phyloP scores from a whole-genome alignment of 2,797 vertebrate genomes.

The Acanthurus lineatus region DNA sequence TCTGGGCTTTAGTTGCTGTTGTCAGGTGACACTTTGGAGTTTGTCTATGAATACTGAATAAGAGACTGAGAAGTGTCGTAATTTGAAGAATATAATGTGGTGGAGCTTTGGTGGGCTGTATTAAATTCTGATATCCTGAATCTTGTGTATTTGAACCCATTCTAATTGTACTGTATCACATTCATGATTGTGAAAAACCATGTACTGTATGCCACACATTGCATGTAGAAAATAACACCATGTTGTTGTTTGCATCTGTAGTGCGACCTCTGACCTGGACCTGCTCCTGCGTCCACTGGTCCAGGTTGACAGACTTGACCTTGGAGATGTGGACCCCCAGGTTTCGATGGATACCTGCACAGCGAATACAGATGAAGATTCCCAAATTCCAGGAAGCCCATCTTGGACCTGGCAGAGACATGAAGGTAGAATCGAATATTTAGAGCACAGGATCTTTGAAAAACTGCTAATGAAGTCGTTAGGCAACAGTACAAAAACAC shows the following conservation, averaged over 20 bases:
- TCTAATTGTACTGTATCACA: not conserved
- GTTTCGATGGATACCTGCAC: conserved; percentile 98
- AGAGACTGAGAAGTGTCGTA: not conserved
- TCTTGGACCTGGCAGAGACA: conserved; percentile 89
- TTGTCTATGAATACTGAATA: no score
- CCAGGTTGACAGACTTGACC: conserved; percentile 98
- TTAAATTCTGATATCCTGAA: no score
- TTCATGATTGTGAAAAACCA: not conserved
- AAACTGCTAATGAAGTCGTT: not conserved
- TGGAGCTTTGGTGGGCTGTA: no score
- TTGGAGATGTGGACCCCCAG: conserved; percentile 98
- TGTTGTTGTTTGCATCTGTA: not conserved
- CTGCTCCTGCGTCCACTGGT: conserved; percentile 99
- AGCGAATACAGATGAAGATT: conserved; percentile 97
- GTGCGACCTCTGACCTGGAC: conserved; percentile 89
- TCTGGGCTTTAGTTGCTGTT: no score
- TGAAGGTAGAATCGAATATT: not conserved
- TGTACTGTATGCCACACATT: conserved; percentile 1
- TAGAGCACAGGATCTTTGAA: not conserved
- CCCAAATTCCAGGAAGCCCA: conserved; percentile 99
- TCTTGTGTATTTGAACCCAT: not conserved
- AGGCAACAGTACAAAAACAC: not conserved
- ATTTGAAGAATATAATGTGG: no score
- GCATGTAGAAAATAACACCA: not conserved
- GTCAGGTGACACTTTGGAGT: no score